Percentiles rank a stretch among this genome's conserved stretches.
These are phyloP conservation scores for Microctonus aethiopoides DNA, from an alignment of 2,888 invertebrate species.

Conservation along the genomic window DNA sequence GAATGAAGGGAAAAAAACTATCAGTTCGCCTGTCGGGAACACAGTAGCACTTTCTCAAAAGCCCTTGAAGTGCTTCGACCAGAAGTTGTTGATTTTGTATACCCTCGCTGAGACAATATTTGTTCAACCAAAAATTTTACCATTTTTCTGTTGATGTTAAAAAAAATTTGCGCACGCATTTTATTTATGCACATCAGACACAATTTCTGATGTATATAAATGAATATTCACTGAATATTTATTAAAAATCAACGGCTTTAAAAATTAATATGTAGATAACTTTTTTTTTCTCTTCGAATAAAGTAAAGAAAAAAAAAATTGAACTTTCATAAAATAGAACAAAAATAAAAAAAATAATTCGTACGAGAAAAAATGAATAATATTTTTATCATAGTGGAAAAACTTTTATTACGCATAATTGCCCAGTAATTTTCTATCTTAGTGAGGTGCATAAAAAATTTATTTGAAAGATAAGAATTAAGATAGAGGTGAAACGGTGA, in stretches of 20 bases:
- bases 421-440: not conserved
- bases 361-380: not conserved
- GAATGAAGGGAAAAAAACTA: slow-evolving; percentile 5
- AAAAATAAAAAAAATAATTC: not conserved
- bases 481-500: not conserved
- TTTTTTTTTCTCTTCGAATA: too few relatives aligned
- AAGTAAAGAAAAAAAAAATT: not conserved
- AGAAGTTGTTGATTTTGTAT: slow-evolving; percentile 37
- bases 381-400: not conserved
- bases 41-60: not conserved
- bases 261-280: not conserved
- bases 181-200: slow-evolving; percentile 11
- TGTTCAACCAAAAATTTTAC: slow-evolving; percentile 34
- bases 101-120: slow-evolving; percentile 37
- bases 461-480: not conserved
- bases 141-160: slow-evolving; percentile 23
- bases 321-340: not conserved
- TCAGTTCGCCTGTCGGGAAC: slow-evolving; percentile 14
- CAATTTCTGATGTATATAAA: not conserved
- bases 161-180: slow-evolving; percentile 4
- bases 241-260: not conserved
- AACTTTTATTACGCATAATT: slow-evolving; percentile 5
- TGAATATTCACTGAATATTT: not conserved
- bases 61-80: slow-evolving; percentile 27
- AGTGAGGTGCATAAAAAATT: not conserved